phyloP scores from a whole-genome alignment of 1,140 invertebrate genomes.

The Aplysia californica region DNA sequence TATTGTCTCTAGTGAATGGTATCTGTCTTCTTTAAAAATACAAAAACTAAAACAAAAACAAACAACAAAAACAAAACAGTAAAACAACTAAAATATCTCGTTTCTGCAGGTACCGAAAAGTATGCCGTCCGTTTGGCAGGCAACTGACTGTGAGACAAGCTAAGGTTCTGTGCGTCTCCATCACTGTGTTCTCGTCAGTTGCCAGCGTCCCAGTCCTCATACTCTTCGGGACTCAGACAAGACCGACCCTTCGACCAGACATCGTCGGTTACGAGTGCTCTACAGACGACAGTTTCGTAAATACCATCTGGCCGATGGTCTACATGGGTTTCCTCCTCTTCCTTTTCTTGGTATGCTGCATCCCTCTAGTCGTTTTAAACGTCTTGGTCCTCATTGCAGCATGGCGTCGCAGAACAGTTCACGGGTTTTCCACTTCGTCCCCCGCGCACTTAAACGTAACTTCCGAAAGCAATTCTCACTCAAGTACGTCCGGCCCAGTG shows the following conservation, averaged over 20 bases:
- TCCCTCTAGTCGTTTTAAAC: not conserved
- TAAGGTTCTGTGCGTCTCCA: not conserved
- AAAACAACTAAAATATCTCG: too few relatives aligned
- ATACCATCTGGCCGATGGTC: not conserved
- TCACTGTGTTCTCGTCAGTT: not conserved
- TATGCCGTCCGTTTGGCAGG: slow-evolving; percentile 2
- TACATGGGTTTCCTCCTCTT: slow-evolving; percentile 2
- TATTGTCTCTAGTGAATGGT: too few relatives aligned
- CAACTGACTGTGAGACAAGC: not conserved
- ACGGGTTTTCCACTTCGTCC: not conserved
- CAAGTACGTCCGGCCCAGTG: too few relatives aligned
- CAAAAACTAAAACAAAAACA: too few relatives aligned
- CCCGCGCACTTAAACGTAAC: too few relatives aligned
- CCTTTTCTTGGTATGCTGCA: not conserved
- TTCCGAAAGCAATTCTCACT: too few relatives aligned
- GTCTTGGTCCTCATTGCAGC: not conserved
- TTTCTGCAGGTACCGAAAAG: slow-evolving; percentile 20
- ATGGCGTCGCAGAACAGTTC: not conserved
- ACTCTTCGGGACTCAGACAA: not conserved
- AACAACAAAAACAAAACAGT: too few relatives aligned
- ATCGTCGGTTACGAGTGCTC: slow-evolving; percentile 10
- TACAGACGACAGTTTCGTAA: not conserved
- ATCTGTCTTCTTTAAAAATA: too few relatives aligned
- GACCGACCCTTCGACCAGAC: not conserved
- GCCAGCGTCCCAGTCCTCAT: slow-evolving; percentile 1